Evolutionary conservation across 2,888 invertebrate species (phyloP), one percentile per base, ranked within the genome.

Genomic region (Drosophila kuntzei): DNA sequence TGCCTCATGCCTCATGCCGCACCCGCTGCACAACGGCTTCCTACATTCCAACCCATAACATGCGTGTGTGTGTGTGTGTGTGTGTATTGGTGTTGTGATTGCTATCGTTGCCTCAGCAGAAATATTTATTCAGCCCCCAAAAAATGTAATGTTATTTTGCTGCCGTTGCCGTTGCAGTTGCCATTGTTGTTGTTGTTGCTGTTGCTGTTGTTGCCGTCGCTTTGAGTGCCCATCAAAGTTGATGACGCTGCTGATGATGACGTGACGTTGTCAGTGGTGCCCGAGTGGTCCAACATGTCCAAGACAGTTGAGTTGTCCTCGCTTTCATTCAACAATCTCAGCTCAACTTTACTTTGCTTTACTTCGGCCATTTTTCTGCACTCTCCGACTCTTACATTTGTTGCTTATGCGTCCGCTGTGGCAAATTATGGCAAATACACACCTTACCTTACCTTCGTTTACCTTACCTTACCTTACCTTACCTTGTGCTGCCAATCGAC

Each of bases 341-440:
- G 27, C 27, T 43, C 27, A 44, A 18, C 18, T 29, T 43, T 29
- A 18, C 18, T 29, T 43, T 29, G 36, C 41, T 54, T 29, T 16
- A 36, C 12, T 16, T 37, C 62, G 59, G 58, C 65, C 59, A 71
- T 69, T 65, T 78, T 61, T 34, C 32, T 58, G 16, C 53, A 22
- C n/a, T n/a, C n/a, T n/a, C n/a, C n/a, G 54, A 34, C 64, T 41
- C 32, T 50, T 57, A 46, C 63, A 63, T 51, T 69, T 68, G 72
- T 71, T 72, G 66, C 79, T 62, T 66, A 65, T 77, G 84, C 82
- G 80, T 89, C 77, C 79, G 81, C 78, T 87, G 81, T 89, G 90
- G 87, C 87, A 90, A 90, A 90, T 90, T 89, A 89, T 90, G 89
- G 86, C 88, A 88, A 87, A 89, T 89, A 90, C 90, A 89, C 90